A percentile compares a stretch with the other conserved stretches of the same genome.
Conservation (phyloP, 2,113 vertebrate species). For the Indri indri region DNA sequence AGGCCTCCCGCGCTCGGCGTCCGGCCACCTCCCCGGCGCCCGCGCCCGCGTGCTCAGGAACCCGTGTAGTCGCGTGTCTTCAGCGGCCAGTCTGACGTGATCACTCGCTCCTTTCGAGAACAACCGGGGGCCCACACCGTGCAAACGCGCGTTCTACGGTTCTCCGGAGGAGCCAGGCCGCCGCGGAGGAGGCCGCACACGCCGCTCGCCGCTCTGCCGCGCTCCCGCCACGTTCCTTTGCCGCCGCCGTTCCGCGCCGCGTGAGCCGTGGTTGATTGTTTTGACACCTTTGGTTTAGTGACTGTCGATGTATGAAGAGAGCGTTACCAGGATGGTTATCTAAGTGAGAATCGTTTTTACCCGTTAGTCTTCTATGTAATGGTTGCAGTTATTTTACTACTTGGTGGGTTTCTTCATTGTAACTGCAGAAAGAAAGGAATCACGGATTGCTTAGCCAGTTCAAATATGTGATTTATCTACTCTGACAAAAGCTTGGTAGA, state of each 20-base stretch:
- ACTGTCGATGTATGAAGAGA: not conserved
- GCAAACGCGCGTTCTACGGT: not conserved
- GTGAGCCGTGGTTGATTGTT: not conserved
- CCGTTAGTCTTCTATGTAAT: not conserved
- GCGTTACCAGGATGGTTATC: not conserved
- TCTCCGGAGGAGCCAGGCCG: not conserved
- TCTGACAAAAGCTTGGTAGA: not conserved
- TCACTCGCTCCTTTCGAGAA: not conserved
- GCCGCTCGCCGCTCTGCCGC: not conserved
- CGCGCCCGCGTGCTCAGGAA: not conserved
- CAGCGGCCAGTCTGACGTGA: not conserved
- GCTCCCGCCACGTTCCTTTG: not conserved
- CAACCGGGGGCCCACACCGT: too few relatives aligned
- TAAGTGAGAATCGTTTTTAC: not conserved
- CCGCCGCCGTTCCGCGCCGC: not conserved
- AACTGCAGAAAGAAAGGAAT: not conserved
- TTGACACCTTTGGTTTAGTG: not conserved
- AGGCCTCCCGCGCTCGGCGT: not conserved
- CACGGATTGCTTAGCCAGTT: not conserved
- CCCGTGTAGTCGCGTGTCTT: not conserved
- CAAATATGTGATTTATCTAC: not conserved
- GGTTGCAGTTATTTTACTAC: not conserved
- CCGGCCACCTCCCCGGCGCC: too few relatives aligned
- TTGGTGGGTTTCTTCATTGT: not conserved
- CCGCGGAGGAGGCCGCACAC: not conserved